A percentile compares a stretch with the other conserved stretches of the same genome.
Evolutionary conservation across 2,888 invertebrate genomes (phyloP).

Genomic region (Podabrus alpinus): DNA sequence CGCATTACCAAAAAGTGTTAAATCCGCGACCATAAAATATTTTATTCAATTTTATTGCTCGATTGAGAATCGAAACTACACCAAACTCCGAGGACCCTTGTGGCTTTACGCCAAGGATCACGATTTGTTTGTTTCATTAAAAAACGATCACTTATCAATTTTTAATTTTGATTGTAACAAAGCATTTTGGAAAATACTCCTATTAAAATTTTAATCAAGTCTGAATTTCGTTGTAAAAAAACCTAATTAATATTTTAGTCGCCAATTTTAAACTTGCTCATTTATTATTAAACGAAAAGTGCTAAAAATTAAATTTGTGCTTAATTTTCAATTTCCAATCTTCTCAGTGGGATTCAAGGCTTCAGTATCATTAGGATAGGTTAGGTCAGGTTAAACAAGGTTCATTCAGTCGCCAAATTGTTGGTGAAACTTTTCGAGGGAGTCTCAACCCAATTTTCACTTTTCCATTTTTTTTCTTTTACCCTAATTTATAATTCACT

Average conservation of each 20-base stretch:
- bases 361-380: background rate
- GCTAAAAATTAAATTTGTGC: background rate
- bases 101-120: too few species aligned
- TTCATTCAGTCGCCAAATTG: background rate
- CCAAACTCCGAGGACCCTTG: too few species aligned
- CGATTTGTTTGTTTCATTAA: too few species aligned
- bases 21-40: background rate
- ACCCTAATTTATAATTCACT: background rate
- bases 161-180: too few species aligned
- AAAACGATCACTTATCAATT: too few species aligned
- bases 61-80: too few species aligned
- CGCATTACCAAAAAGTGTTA: background rate
- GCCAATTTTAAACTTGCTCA: background rate
- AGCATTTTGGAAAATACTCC: background rate
- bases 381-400: background rate
- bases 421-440: background rate
- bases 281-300: background rate
- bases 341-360: background rate
- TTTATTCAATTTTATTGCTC: too few species aligned
- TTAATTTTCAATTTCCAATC: background rate
- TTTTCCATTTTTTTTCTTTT: background rate
- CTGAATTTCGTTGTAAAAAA: background rate
- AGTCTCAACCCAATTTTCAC: background rate
- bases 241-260: background rate
- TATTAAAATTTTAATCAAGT: background rate